A percentile compares a stretch with the other conserved stretches of the same genome.
phyloP scores from a whole-genome alignment of 2,888 invertebrate genomes.

The Trachelus tabidus region DNA sequence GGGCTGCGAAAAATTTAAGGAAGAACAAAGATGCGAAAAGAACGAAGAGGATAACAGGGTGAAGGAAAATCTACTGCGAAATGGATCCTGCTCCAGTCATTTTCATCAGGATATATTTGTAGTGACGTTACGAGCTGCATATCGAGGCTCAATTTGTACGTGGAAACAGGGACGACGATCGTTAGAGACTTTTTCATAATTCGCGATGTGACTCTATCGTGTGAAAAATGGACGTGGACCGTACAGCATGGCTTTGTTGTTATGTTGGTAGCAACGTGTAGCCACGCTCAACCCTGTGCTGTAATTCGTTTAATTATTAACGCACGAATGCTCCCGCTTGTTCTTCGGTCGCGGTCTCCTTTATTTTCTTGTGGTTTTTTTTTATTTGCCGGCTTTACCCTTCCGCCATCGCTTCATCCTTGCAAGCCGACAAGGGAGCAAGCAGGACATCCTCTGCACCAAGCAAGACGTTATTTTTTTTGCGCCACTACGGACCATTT shows the following conservation, averaged over 20 bases:
- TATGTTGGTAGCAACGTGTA: not conserved
- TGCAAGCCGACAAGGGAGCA: not conserved
- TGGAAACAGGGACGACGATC: not conserved
- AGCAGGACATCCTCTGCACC: not conserved
- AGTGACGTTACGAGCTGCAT: not conserved
- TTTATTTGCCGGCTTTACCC: not conserved
- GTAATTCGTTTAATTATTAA: constrained; percentile 5
- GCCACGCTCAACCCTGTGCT: not conserved
- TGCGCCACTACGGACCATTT: not conserved
- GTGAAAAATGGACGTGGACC: not conserved
- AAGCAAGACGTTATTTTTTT: not conserved
- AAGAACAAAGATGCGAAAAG: not conserved
- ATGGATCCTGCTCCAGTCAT: not conserved
- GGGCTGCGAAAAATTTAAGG: not conserved
- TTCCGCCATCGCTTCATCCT: not conserved
- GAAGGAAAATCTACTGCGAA: not conserved
- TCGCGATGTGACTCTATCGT: not conserved
- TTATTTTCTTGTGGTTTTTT: not conserved
- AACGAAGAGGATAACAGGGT: not conserved
- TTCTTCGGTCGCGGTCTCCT: not conserved
- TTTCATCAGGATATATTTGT: not conserved
- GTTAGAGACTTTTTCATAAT: not conserved
- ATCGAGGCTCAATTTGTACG: not conserved
- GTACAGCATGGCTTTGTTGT: not conserved
- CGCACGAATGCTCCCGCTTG: constrained; percentile 1